Evolutionary conservation across 2,113 vertebrate genomes (phyloP), one percentile per base, ranked within the genome.

Genomic region (Oryzias woworae): DNA sequence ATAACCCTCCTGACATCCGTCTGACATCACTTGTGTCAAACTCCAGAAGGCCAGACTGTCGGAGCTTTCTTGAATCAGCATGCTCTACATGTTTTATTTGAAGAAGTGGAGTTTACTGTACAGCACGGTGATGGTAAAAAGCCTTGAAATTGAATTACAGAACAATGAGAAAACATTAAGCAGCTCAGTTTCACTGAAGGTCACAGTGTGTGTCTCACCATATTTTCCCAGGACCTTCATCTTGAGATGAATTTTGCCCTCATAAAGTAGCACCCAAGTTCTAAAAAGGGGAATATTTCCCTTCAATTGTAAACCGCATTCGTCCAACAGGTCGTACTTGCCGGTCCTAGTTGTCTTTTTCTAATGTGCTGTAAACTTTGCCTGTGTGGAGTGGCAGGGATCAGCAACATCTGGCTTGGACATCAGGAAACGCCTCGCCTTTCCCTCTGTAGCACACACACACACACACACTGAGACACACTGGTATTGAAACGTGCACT

Each of bases 331-430:
- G 53, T 36, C 42, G 2, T 23, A 54, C 18, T 53, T 7, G 17
- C 54, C 61, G 0, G 45, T 70, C 73, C 64, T 58, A 56, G 17
- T 62, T 49, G 18, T 56, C 77, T 81, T 51, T 36, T 74, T 20
- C 62, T 80, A 82, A 85, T 84, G 81, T 73, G 67, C 76, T 81
- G 62, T 85, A 77, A 87, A 86, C 76, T 63, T 72, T 5, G 42
- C 62, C 77, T 69, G 71, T 41, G 73, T 58, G 79, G 81, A 89
- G 84, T 83, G 83, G 81, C 74, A 80, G 77, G 82, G 83, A 82
- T 84, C 73, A 79, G 73, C 81, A 87, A 90, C 91, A 92, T 92
- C 91, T 92, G 91, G 88, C 80, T 62, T 83, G 83, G 80, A 86
- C 87, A 87, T 90, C 77, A 85, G 80, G 80, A 84, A 81, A 83